phyloP scores from a whole-genome alignment of 2,888 invertebrate genomes.

The Zootermopsis nevadensis region DNA sequence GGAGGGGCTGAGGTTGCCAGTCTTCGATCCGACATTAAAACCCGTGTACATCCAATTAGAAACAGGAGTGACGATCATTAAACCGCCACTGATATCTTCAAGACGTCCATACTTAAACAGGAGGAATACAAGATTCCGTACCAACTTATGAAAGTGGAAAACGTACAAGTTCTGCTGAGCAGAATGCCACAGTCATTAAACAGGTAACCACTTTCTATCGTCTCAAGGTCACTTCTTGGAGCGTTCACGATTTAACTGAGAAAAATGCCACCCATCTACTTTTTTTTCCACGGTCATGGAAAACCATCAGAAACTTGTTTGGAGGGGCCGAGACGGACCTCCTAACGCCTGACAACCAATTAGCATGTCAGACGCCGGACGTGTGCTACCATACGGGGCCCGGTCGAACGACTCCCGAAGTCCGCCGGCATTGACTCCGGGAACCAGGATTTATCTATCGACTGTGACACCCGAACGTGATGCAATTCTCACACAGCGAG shows the following conservation, averaged over 20 bases:
- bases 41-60: too few relatives aligned
- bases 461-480: too few relatives aligned
- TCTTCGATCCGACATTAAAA: too few relatives aligned
- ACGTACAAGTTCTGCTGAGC: not conserved
- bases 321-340: not conserved
- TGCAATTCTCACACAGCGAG: too few relatives aligned
- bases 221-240: not conserved
- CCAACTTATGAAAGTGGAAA: not conserved
- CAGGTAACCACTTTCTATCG: not conserved
- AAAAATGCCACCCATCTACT: slow-evolving; percentile 3
- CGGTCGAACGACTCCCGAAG: not conserved
- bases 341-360: not conserved
- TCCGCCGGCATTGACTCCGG: not conserved
- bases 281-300: not conserved
- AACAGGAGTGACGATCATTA: too few relatives aligned
- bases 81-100: too few relatives aligned
- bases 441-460: not conserved
- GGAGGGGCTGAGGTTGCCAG: too few relatives aligned
- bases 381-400: not conserved
- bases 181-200: not conserved
- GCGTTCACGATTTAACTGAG: not conserved
- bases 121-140: not conserved
- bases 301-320: slow-evolving; percentile 3
- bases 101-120: too few relatives aligned
- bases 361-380: not conserved